Conservation (phyloP, 2,888 invertebrate genomes). For the Sipha maydis region DNA sequence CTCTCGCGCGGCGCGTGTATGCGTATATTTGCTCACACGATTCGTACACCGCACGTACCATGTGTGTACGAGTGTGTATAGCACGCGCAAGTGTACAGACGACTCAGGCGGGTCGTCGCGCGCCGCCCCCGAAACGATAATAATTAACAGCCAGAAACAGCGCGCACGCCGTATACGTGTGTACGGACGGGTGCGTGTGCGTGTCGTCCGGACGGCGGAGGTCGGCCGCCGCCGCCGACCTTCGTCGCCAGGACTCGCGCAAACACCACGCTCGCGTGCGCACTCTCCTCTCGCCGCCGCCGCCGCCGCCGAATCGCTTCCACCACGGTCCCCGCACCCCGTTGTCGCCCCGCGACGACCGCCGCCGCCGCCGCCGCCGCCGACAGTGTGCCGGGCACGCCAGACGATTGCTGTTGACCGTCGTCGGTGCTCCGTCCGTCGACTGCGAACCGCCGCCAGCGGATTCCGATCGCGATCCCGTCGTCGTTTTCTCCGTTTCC, state of each 20-base stretch:
- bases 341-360: not conserved
- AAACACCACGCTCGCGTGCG: not conserved
- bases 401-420: not conserved
- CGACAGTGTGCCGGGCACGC: constrained; percentile 20
- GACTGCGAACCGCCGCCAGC: not conserved
- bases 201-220: not conserved
- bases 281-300: not conserved
- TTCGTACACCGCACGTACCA: not conserved
- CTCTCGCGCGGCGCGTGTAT: not conserved
- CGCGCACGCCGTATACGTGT: too few relatives aligned
- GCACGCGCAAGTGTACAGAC: not conserved
- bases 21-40: not conserved
- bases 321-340: not conserved
- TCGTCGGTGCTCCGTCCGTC: not conserved
- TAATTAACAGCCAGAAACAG: constrained; percentile 25
- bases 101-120: not conserved
- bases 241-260: not conserved
- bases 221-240: constrained; percentile 15
- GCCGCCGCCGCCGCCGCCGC: not conserved
- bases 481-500: too few relatives aligned
- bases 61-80: too few relatives aligned
- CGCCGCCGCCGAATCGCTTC: not conserved
- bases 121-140: not conserved
- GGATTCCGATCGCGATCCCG: not conserved
- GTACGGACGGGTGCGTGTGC: not conserved